phyloP scores from a whole-genome alignment of 2,888 invertebrate genomes.

The Teinopalpus imperialis region DNA sequence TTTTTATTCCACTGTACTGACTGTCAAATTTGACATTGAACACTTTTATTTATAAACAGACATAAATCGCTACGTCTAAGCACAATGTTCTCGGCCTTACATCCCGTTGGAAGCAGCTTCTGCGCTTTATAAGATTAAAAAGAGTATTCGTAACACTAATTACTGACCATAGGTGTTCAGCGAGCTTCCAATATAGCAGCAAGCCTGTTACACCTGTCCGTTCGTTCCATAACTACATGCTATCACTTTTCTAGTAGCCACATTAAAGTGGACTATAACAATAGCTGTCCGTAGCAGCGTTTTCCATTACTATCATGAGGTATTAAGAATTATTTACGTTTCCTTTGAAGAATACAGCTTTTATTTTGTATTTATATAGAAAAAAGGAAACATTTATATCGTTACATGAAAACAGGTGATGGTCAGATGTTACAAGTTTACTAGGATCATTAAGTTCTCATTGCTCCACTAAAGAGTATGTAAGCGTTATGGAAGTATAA shows the following conservation, averaged over 20 bases:
- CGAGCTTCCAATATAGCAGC: conserved; percentile 42
- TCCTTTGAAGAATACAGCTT: background rate
- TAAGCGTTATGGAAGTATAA: too few species aligned
- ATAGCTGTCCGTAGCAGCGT: background rate
- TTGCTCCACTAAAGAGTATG: background rate
- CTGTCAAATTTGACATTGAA: too few species aligned
- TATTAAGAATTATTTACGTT: conserved; percentile 6
- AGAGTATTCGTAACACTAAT: conserved; percentile 48
- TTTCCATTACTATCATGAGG: background rate
- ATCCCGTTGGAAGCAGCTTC: conserved; percentile 39
- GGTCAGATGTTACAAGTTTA: background rate
- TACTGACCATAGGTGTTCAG: conserved; percentile 45
- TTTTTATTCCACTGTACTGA: too few species aligned
- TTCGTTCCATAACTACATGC: conserved; percentile 42
- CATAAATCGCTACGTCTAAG: conserved; percentile 34
- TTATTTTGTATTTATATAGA: background rate
- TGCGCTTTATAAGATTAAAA: conserved; percentile 48
- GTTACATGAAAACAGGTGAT: conserved; percentile 8
- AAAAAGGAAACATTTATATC: background rate
- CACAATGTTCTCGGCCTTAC: conserved; percentile 12
- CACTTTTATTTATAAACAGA: too few species aligned
- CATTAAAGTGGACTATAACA: conserved; percentile 18
- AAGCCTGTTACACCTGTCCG: conserved; percentile 31
- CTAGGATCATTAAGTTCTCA: background rate
- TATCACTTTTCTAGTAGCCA: conserved; percentile 24